A percentile compares a stretch with the other conserved stretches of the same genome.
phyloP scores from a whole-genome alignment of 2,113 vertebrate genomes.

The Chaetodon auriga region DNA sequence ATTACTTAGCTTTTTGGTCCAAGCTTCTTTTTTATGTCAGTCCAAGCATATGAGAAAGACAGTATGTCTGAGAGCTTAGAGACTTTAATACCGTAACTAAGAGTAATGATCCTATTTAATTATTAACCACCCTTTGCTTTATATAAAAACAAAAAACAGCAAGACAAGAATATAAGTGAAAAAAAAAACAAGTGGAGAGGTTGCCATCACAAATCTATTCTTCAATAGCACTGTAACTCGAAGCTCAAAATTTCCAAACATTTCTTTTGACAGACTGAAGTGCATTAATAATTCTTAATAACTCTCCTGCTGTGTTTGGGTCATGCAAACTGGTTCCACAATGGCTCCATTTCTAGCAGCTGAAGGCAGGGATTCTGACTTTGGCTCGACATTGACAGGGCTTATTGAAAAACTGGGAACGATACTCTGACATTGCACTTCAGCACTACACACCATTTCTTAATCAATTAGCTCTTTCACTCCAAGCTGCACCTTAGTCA shows the following conservation, averaged over 20 bases:
- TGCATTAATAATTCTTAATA: not conserved
- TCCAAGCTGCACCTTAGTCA: constrained; percentile 37
- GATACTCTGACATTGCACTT: constrained; percentile 23
- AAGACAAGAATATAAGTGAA: not conserved
- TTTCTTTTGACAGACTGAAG: constrained; percentile 13
- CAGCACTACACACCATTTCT: constrained; percentile 27
- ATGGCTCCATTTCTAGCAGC: constrained; percentile 3
- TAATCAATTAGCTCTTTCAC: constrained; percentile 48
- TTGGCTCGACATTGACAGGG: constrained; percentile 32
- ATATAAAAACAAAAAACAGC: not conserved
- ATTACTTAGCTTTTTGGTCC: not conserved
- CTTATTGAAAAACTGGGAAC: constrained; percentile 45
- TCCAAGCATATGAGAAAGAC: not conserved
- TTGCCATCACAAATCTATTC: not conserved
- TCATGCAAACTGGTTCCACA: constrained; percentile 18
- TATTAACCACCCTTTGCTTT: not conserved
- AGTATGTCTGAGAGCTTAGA: not conserved
- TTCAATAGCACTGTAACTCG: not conserved
- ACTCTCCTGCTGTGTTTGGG: not conserved
- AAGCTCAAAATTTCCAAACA: constrained; percentile 8
- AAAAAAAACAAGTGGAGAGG: not conserved
- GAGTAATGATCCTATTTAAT: not conserved
- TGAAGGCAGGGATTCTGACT: constrained; percentile 19
- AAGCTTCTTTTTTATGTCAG: not conserved
- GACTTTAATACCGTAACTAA: not conserved